phyloP scores from a whole-genome alignment of 2,113 vertebrate genomes.

The Pterocles orientalis region DNA sequence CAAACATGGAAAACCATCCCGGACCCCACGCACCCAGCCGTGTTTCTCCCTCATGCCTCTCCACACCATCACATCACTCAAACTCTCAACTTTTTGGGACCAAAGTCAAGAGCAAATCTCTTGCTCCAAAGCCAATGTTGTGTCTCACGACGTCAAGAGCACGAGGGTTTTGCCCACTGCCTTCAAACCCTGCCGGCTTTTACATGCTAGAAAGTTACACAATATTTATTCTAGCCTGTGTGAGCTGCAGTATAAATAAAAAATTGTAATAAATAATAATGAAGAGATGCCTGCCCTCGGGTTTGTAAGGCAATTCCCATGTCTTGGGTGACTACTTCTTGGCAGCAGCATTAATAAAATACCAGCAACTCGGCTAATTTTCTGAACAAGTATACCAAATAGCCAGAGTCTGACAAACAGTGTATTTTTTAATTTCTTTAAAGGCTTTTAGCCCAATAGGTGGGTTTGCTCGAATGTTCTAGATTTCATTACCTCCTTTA shows the following conservation, averaged over 20 bases:
- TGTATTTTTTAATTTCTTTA: neutral
- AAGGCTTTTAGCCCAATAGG: neutral
- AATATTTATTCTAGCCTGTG: neutral
- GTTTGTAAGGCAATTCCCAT: neutral
- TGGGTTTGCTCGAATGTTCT: neutral
- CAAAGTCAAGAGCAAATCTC: neutral
- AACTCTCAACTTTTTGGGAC: neutral
- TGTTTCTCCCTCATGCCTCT: neutral
- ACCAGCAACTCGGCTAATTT: neutral
- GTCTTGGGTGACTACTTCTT: neutral
- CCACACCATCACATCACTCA: fast-evolving
- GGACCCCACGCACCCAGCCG: neutral
- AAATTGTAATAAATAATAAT: neutral
- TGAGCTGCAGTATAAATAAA: neutral
- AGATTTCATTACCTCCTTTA: neutral
- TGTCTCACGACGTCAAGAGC: neutral
- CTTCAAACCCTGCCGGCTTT: neutral
- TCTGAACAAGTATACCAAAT: neutral
- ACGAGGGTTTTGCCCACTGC: neutral
- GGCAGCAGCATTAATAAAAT: neutral
- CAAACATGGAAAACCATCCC: neutral
- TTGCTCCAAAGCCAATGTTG: neutral
- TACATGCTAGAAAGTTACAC: neutral
- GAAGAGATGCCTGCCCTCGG: neutral
- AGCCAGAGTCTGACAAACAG: neutral